phyloP scores from a whole-genome alignment of 1,140 invertebrate species.

The Atta cephalotes region DNA sequence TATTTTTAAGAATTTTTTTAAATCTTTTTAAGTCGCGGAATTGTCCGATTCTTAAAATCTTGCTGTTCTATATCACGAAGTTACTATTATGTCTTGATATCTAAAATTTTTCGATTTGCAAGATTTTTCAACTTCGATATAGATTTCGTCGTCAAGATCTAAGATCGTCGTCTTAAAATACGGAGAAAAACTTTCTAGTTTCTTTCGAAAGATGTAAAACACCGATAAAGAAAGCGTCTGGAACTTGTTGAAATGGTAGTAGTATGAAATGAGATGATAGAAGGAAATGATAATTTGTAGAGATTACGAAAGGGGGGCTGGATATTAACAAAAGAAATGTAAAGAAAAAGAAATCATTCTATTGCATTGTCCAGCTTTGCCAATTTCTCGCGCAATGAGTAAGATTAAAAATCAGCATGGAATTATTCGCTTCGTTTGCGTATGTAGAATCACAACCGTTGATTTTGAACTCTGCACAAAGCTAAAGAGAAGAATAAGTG shows the following conservation, averaged over 20 bases:
- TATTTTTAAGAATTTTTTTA: neutral
- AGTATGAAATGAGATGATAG: neutral
- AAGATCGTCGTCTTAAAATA: slow-evolving; percentile 3
- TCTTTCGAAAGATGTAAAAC: slow-evolving; percentile 21
- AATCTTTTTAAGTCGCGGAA: neutral
- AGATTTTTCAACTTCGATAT: slow-evolving; percentile 28
- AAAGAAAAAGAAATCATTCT: neutral
- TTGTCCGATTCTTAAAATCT: slow-evolving; percentile 23
- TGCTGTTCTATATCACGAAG: slow-evolving; percentile 6
- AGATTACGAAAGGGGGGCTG: neutral
- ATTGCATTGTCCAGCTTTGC: neutral
- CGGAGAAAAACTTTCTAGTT: slow-evolving; percentile 13
- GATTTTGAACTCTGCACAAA: slow-evolving; percentile 51
- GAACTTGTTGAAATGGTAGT: neutral
- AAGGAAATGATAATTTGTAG: neutral
- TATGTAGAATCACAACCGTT: slow-evolving; percentile 38
- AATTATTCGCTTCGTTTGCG: slow-evolving; percentile 49
- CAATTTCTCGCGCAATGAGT: neutral
- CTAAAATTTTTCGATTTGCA: slow-evolving; percentile 6
- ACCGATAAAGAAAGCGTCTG: neutral
- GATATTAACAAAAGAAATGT: neutral
- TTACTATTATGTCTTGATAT: neutral
- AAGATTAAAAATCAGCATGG: neutral
- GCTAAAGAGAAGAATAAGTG: slow-evolving; percentile 26
- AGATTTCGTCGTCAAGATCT: neutral